These are phyloP conservation scores for Chanos chanos DNA, from an alignment of 2,797 vertebrate species.

Conservation along the genomic window DNA sequence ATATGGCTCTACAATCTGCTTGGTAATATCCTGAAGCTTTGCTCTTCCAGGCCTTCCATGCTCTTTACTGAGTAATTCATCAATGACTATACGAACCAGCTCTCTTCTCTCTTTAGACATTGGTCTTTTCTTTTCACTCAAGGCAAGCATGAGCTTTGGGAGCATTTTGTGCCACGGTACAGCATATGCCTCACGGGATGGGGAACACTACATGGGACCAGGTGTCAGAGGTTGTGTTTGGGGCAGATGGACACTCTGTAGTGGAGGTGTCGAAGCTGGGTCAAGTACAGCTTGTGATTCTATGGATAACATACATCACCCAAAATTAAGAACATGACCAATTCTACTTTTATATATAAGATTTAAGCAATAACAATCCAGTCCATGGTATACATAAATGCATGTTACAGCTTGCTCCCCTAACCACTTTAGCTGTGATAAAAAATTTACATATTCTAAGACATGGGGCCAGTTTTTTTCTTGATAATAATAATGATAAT, in stretches of 20 bases:
- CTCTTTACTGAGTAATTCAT: conserved; percentile 15
- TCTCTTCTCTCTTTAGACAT: conserved; percentile 23
- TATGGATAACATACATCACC: conserved; percentile 2
- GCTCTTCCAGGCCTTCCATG: background rate
- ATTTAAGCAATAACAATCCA: background rate
- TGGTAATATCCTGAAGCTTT: conserved; percentile 17
- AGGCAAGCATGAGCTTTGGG: conserved; percentile 13
- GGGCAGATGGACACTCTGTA: background rate
- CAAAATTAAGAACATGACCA: background rate
- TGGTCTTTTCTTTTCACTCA: conserved; percentile 21
- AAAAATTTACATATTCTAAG: background rate
- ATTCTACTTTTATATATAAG: no score
- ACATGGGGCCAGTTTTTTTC: background rate
- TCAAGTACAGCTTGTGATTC: conserved; percentile 6
- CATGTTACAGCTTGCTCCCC: background rate
- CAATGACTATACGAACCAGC: conserved; percentile 6
- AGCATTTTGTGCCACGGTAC: conserved; percentile 30
- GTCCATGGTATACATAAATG: background rate
- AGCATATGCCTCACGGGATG: background rate
- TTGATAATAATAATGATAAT: no score
- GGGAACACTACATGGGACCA: background rate
- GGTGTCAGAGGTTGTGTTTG: conserved; percentile 6
- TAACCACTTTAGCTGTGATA: background rate
- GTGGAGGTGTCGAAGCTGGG: background rate
- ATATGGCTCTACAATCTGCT: conserved; percentile 18